Conservation (phyloP, 2,888 invertebrate species). For the Petrolisthes manimaculis region DNA sequence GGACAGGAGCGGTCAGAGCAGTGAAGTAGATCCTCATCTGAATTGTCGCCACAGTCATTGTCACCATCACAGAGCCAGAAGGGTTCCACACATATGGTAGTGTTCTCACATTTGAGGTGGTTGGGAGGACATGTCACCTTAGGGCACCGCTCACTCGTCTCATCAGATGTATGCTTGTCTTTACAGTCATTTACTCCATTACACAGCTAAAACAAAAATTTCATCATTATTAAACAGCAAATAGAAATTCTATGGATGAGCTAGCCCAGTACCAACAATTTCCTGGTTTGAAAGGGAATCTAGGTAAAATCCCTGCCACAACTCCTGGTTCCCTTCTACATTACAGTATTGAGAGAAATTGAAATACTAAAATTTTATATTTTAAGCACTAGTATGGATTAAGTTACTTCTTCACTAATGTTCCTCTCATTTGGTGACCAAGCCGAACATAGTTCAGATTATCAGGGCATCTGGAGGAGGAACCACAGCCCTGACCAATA, state of each 20-base stretch:
- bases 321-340: too few relatives aligned
- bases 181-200: conserved; percentile 95
- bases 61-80: conserved; percentile 97
- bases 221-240: neutral
- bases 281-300: too few relatives aligned
- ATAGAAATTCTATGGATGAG: neutral
- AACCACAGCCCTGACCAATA: too few relatives aligned
- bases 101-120: conserved; percentile 92
- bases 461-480: too few relatives aligned
- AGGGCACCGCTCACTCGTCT: conserved; percentile 88
- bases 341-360: too few relatives aligned
- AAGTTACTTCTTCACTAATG: too few relatives aligned
- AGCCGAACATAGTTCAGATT: too few relatives aligned
- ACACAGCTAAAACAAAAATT: conserved; percentile 75
- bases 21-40: conserved; percentile 88
- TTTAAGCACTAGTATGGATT: too few relatives aligned
- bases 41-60: conserved; percentile 95
- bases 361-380: too few relatives aligned
- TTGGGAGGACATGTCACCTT: conserved; percentile 91
- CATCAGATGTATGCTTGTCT: conserved; percentile 91
- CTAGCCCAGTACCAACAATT: too few relatives aligned
- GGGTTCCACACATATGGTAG: conserved; percentile 96
- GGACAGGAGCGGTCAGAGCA: conserved; percentile 91
- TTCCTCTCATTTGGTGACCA: too few relatives aligned
- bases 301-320: too few relatives aligned